Evolutionary conservation across 2,888 invertebrate species (phyloP).

Genomic region (Chrysopilus asiliformis): DNA sequence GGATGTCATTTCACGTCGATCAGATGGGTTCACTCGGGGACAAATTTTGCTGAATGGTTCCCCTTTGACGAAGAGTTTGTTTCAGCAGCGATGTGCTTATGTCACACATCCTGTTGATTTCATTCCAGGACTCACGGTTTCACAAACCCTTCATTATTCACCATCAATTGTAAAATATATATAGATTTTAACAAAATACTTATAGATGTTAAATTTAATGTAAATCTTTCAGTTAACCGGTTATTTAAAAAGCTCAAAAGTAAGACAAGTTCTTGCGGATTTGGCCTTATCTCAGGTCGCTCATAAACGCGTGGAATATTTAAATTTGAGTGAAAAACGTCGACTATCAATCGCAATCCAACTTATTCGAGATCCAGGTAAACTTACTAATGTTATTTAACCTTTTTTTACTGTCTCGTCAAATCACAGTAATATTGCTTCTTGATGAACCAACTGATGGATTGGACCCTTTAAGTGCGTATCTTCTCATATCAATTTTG

Average conservation of each 20-base stretch:
- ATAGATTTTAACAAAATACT: not conserved
- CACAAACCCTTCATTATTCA: slow-evolving; percentile 70
- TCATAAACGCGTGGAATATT: slow-evolving; percentile 64
- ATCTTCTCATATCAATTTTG: slow-evolving; percentile 84
- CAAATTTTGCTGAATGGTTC: slow-evolving; percentile 82
- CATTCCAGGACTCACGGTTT: slow-evolving; percentile 74
- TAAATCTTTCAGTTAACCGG: slow-evolving; percentile 38
- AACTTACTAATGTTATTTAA: too few species aligned
- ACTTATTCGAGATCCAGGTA: slow-evolving; percentile 85
- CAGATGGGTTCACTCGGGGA: slow-evolving; percentile 70
- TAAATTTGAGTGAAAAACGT: slow-evolving; percentile 81
- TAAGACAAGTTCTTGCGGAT: slow-evolving; percentile 85
- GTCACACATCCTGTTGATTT: slow-evolving; percentile 78
- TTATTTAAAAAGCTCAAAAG: slow-evolving; percentile 68
- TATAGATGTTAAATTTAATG: not conserved
- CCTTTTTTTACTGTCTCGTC: too few species aligned
- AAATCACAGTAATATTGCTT: slow-evolving; percentile 61
- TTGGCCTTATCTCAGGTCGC: slow-evolving; percentile 85
- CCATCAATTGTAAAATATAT: slow-evolving; percentile 51
- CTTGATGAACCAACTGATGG: slow-evolving; percentile 92
- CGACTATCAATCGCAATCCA: slow-evolving; percentile 85
- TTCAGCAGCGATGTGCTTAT: slow-evolving; percentile 76
- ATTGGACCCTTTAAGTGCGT: slow-evolving; percentile 88
- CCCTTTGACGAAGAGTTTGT: slow-evolving; percentile 64
- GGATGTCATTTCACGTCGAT: slow-evolving; percentile 77